phyloP scores from a whole-genome alignment of 2,888 invertebrate genomes.

The Protodeltote pygarga region DNA sequence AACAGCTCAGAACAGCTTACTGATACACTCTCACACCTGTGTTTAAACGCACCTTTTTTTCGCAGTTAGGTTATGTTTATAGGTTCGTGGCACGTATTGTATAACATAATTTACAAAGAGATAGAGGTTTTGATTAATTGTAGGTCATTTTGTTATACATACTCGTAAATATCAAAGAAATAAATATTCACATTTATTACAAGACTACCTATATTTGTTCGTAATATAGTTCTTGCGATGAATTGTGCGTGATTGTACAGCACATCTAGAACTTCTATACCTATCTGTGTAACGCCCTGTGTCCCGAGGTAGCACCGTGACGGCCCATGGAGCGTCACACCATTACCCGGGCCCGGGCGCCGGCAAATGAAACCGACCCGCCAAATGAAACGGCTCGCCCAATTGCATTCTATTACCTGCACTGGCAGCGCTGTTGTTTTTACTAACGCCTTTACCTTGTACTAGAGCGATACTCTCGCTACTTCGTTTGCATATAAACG shows the following conservation, averaged over 20 bases:
- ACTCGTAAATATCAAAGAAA: no score
- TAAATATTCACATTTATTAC: no score
- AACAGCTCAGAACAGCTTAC: not conserved
- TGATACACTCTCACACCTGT: not conserved
- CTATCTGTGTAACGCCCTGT: not conserved
- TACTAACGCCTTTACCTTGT: not conserved
- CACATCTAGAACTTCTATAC: not conserved
- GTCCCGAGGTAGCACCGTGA: slow-evolving; percentile 3
- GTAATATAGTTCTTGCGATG: no score
- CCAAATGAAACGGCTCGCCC: slow-evolving; percentile 2
- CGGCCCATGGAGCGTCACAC: slow-evolving; percentile 9
- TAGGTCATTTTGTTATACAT: no score
- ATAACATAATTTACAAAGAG: no score
- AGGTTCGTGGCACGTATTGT: no score
- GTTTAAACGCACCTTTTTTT: not conserved
- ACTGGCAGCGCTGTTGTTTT: slow-evolving; percentile 15
- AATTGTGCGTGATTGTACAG: not conserved
- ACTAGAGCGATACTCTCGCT: not conserved
- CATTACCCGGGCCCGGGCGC: slow-evolving; percentile 3
- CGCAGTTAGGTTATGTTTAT: no score
- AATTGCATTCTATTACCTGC: slow-evolving; percentile 39
- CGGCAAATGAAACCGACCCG: slow-evolving; percentile 18
- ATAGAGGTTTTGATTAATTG: no score
- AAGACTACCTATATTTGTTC: no score
- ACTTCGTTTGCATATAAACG: slow-evolving; percentile 4